Evolutionary conservation across 2,888 invertebrate species (phyloP), one percentile per base, ranked within the genome.

Genomic region (Teleogryllus oceanicus): DNA sequence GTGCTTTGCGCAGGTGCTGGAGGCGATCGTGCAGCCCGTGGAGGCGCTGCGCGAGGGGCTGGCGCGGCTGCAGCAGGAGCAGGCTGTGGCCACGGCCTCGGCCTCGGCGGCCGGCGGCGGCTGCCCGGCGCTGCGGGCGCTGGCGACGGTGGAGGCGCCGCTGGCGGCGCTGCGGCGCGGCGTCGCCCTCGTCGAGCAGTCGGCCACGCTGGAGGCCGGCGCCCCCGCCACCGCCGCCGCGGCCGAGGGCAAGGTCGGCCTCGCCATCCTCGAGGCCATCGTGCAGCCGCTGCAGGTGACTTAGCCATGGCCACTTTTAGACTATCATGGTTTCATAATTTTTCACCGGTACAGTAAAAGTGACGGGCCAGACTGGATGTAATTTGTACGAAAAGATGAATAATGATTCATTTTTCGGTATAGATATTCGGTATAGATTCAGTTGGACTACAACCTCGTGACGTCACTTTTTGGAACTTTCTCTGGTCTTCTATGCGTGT

Each of bases 41-140:
- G 49, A 50, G 49, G 88, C 89, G 50, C 86, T 94, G 37, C 92
- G 92, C 84, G 90, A 91, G 83, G 91, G 91, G 49, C 85, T 94
- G 11, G 90, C 90, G 21, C 90, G 92, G 2, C 90, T 93, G 74
- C 91, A 93, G 85, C 92, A 92, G 85, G 92, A 93, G 84, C 89
- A 92, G 74, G 92, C 91, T 84, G 89, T 92, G 83, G 92, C 92
- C 85, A 91, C 78, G 10, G 77, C 24, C 49, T 13, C 49, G 49
- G 18, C 62, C 2, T 2, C 1, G 37, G 76, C 16, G 10, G 2
- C 37, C 1, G 2, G 77, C 24, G 18, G 49, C 49, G 49, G n/a
- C 4, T 8, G n/a, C 13, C 91, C 90, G 80, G 92, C 93, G 0
- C 86, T 91, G 83, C 90, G 93, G 81, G 87, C 93, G 80, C 91